These are phyloP conservation scores for Cettia cetti DNA, from an alignment of 2,113 vertebrate species.

Conservation along the genomic window DNA sequence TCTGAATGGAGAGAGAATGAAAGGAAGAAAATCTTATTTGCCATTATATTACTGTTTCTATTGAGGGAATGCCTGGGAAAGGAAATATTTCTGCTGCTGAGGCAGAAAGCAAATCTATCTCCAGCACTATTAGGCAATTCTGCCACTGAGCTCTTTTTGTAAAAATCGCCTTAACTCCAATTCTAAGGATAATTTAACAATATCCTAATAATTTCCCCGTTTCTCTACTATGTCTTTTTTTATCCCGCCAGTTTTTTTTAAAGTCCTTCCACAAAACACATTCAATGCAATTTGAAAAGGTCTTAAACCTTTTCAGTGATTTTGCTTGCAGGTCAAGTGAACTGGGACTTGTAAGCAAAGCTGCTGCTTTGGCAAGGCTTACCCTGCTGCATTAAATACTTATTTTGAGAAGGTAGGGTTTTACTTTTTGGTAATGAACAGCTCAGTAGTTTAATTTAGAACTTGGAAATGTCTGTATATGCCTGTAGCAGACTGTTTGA, in stretches of 20 bases:
- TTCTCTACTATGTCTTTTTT: not conserved
- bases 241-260: not conserved
- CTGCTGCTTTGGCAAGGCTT: not conserved
- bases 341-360: not conserved
- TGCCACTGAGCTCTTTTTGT: not conserved
- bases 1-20: slow-evolving; percentile 1
- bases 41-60: not conserved
- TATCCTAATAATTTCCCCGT: not conserved
- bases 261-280: not conserved
- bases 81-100: slow-evolving; percentile 14
- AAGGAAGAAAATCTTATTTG: slow-evolving; percentile 30
- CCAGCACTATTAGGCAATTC: not conserved
- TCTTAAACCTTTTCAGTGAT: not conserved
- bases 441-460: not conserved
- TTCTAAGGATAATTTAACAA: not conserved
- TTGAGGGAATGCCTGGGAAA: not conserved
- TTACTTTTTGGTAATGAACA: not conserved
- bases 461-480: not conserved
- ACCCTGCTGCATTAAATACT: not conserved
- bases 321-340: not conserved
- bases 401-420: not conserved
- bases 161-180: not conserved
- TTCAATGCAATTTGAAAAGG: not conserved
- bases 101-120: slow-evolving; percentile 3
- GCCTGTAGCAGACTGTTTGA: not conserved